Base-by-base conservation (phyloP, 2,113 vertebrate species). In the Cygnus buccinator region DNA sequence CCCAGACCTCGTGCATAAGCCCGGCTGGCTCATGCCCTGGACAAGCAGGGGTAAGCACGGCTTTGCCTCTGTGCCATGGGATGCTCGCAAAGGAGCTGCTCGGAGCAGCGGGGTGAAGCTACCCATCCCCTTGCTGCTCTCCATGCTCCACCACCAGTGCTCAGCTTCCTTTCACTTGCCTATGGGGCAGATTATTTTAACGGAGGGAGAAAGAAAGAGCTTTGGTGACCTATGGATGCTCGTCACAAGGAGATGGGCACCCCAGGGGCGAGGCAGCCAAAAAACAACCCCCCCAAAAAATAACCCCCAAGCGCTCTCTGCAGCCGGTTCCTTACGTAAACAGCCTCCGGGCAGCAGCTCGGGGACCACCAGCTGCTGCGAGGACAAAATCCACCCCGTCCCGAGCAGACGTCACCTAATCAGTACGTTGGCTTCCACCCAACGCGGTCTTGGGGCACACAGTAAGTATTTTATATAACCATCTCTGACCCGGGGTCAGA, bases 401-500 rank as follows among this genome's bases (percentile, higher is more conserved):
- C 66, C 9, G 6, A 86, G 95, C 94, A 94, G 94, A 97, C 77
- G 93, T 97, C 96, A 94, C 96, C 97, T 95, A 95, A 97, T 97
- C 96, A 94, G 86, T 81, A 19, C 1, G 0, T 9, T 95, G 93
- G 92, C 96, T 94, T 4, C 59, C 57, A 86, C 92, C 93, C 97
- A 97, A 66, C 39, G 65, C 33, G 2, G 43, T 91, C 85, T 71
- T 95, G 93, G 93, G 97, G 70, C 73, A 80, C 74, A 57, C 89
- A 73, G 93, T 95, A 96, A 96, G 95, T 95, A 96, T 86, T 90
- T 97, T 97, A 96, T 22, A 79, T 96, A 97, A 97, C 82, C 37
- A 43, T 82, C 78, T 46, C 95, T 85, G 80, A 63, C 85, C 63
- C 13, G 46, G 41, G 82, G 76, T 68, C 10, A 3, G 6, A 71